Evolutionary conservation across 2,888 invertebrate genomes (phyloP).

Genomic region (Tricholauxania praeusta): DNA sequence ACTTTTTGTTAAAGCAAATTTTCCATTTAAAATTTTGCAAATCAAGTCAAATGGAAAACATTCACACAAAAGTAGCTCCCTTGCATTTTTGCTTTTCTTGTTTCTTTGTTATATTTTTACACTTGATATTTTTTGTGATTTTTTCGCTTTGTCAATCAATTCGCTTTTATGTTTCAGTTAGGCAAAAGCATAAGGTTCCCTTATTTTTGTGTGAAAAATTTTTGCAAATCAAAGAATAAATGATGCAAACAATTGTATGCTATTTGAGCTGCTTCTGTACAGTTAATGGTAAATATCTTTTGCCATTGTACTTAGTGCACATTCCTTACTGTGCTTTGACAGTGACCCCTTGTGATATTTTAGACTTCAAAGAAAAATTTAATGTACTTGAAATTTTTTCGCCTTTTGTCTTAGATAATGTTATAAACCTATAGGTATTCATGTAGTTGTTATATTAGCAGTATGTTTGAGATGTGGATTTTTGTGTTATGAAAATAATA

Average conservation of each 20-base stretch:
- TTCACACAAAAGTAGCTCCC: constrained; percentile 22
- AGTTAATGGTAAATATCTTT: not conserved
- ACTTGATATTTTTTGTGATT: not conserved
- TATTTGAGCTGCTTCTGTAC: constrained; percentile 40
- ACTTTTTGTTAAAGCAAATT: not conserved
- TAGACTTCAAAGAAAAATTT: constrained; percentile 23
- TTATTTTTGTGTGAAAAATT: constrained; percentile 24
- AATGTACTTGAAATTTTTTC: constrained; percentile 19
- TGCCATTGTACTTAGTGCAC: no score
- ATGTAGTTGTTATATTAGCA: not conserved
- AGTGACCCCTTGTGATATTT: constrained; percentile 29
- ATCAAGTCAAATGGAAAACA: constrained; percentile 41
- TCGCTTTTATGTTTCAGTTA: not conserved
- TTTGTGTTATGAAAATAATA: not conserved
- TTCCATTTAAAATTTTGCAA: constrained; percentile 31
- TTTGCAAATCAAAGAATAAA: constrained; percentile 41
- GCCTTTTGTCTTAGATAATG: not conserved
- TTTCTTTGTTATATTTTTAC: not conserved
- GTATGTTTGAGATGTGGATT: not conserved
- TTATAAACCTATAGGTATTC: not conserved
- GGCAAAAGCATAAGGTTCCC: constrained; percentile 20
- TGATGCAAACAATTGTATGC: constrained; percentile 44
- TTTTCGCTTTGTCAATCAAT: not conserved
- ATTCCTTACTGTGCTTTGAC: not conserved
- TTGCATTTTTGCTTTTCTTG: not conserved